Percentiles rank a stretch among this genome's conserved stretches.
Evolutionary conservation across 2,888 invertebrate species (phyloP).

Genomic region (Agonopterix heracliana): DNA sequence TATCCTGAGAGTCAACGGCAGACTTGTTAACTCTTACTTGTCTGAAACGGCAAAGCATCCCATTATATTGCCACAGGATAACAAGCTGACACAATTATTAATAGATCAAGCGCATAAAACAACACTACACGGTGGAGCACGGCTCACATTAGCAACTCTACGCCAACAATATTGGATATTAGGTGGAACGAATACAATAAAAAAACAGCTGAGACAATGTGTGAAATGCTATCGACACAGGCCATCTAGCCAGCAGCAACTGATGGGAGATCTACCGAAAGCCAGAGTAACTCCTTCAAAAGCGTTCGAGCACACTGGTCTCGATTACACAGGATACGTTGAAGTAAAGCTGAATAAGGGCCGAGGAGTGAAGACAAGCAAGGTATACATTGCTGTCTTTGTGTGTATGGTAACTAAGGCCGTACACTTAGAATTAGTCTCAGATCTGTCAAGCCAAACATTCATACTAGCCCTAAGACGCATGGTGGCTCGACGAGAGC

Average conservation of each 20-base stretch:
- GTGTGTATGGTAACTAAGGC: conserved; percentile 9
- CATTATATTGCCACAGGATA: background rate
- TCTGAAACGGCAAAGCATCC: background rate
- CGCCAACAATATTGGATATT: conserved; percentile 8
- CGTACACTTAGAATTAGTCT: conserved; percentile 12
- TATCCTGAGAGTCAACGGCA: background rate
- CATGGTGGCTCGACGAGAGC: conserved; percentile 5
- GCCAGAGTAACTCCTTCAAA: conserved; percentile 4
- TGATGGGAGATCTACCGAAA: conserved; percentile 9
- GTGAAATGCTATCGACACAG: conserved; percentile 5
- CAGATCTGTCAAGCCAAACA: conserved; percentile 6
- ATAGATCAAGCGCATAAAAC: conserved; percentile 2
- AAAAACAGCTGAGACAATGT: conserved; percentile 4
- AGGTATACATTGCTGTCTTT: conserved; percentile 8
- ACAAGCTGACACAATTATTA: background rate
- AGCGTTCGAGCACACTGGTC: conserved; percentile 8
- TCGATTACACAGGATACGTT: conserved; percentile 10
- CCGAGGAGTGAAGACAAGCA: conserved; percentile 2
- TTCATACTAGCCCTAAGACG: conserved; percentile 9
- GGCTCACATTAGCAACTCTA: background rate
- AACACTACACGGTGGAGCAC: conserved; percentile 2
- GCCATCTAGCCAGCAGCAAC: conserved; percentile 1
- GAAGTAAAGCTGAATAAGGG: too few species aligned
- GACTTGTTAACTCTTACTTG: background rate
- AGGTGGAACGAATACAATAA: conserved; percentile 4